Percentiles rank a stretch among this genome's conserved stretches.
phyloP scores from a whole-genome alignment of 2,888 invertebrate species.

The Atethmia centrago region DNA sequence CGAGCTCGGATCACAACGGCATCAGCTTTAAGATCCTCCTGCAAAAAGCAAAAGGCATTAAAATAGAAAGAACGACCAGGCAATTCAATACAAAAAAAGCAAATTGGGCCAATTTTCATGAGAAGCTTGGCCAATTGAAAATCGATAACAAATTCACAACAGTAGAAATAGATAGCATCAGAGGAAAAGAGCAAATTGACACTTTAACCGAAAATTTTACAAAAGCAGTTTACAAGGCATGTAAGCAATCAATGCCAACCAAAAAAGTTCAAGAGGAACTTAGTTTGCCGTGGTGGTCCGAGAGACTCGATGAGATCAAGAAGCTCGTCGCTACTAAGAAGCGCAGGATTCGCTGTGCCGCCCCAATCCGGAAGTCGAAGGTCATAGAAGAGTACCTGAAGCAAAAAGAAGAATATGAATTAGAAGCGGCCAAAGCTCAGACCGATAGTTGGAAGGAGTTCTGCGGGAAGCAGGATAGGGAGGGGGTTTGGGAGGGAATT shows the following conservation, averaged over 20 bases:
- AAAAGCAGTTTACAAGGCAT: too few relatives aligned
- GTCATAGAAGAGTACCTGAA: too few relatives aligned
- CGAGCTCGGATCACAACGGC: slow-evolving; percentile 4
- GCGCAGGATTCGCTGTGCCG: background rate
- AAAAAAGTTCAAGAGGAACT: too few relatives aligned
- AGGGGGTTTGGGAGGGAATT: too few relatives aligned
- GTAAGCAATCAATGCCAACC: too few relatives aligned
- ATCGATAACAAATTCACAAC: background rate
- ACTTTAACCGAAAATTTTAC: background rate
- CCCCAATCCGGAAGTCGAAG: too few relatives aligned
- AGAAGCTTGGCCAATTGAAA: background rate
- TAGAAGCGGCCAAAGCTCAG: background rate
- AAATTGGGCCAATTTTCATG: background rate
- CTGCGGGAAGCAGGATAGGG: slow-evolving; percentile 54
- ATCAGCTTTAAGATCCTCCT: background rate
- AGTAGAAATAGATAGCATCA: slow-evolving; percentile 1
- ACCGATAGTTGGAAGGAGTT: background rate
- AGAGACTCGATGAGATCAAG: background rate
- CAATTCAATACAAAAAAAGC: too few relatives aligned
- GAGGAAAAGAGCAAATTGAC: slow-evolving; percentile 19
- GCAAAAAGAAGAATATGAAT: too few relatives aligned
- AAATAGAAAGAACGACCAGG: background rate
- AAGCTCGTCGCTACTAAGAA: background rate
- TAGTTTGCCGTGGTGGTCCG: too few relatives aligned
- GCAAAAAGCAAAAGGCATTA: background rate